phyloP scores from a whole-genome alignment of 2,888 invertebrate species.

The Metopia argyrocephala region DNA sequence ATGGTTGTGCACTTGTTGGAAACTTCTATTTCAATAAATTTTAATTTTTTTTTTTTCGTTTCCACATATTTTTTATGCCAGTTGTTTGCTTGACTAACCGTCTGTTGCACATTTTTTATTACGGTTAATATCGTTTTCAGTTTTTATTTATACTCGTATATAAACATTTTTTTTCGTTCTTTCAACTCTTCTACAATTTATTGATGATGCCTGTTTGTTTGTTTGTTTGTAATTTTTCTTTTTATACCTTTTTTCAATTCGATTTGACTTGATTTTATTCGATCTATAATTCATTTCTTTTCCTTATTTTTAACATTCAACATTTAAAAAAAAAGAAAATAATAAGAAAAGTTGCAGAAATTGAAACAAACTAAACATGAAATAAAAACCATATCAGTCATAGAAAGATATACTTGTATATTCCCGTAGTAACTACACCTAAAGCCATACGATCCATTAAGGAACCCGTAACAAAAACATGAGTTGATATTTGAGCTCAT shows the following conservation, averaged over 20 bases:
- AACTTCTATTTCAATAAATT: slow-evolving; percentile 41
- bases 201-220: slow-evolving; percentile 25
- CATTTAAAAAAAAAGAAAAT: slow-evolving; percentile 28
- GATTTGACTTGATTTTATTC: slow-evolving; percentile 7
- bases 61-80: slow-evolving; percentile 46
- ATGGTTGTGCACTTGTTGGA: slow-evolving; percentile 54
- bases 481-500: slow-evolving; percentile 46
- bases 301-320: neutral
- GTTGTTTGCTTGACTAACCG: slow-evolving; percentile 60
- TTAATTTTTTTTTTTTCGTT: neutral
- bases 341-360: neutral
- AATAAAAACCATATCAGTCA: neutral
- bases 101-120: slow-evolving; percentile 59
- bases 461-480: slow-evolving; percentile 23
- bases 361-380: neutral
- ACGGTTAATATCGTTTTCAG: slow-evolving; percentile 47
- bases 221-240: neutral
- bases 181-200: slow-evolving; percentile 39
- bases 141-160: slow-evolving; percentile 16
- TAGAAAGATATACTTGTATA: neutral
- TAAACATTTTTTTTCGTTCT: neutral
- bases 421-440: neutral
- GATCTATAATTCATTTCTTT: slow-evolving; percentile 38
- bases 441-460: slow-evolving; percentile 21
- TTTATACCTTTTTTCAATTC: too few species aligned